Base-by-base conservation (phyloP, 2,888 invertebrate species). In the Rugalucina vietnamica region DNA sequence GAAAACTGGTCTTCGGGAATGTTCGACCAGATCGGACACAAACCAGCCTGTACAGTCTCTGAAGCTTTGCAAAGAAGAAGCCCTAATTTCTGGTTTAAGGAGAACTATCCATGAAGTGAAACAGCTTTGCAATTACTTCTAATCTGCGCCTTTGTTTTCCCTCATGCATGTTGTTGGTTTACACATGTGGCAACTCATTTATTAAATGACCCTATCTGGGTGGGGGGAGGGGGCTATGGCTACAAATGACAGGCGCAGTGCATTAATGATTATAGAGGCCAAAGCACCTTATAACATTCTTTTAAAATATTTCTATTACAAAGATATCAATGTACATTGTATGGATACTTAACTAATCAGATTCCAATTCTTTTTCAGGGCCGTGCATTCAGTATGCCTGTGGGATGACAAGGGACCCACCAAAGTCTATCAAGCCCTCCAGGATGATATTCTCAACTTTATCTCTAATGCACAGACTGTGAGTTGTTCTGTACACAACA, bases 361-460 rank as follows among this genome's bases (percentile, higher is more conserved):
- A n/a, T n/a, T n/a, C n/a, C n/a, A n/a, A n/a, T n/a, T 79, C 49
- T 39, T 18, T 88, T 92, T 43, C 84, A 95, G 95, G 94, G 97
- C 98, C 80, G 98, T 99, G 24, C 99, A 99, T 95, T 96, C 97
- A 84, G 98, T 99, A 21, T 98, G 98, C 95, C 95, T 99, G 82
- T 99, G 99, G 99, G 98, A 99, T 95, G 99, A 99, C 92, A 98
- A 98, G 95, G 98, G 98, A 0, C 97, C 98, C 0, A 96, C 96
- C 70, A 98, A 98, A 95, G 96, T 99, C 65, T 96, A 97, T 92
- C 97, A 98, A 93, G 97, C 98, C 36, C 96, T 99, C 18, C 97
- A 98, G 93, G 97, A 97, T 93, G 98, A 99, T 94, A 98, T 99
- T 87, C 97, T 98, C 93, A 97, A 98, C 94, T 99, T 98, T 95